A percentile compares a stretch with the other conserved stretches of the same genome.
Conservation (phyloP, 2,888 invertebrate species). For the Anthrax anthrax region DNA sequence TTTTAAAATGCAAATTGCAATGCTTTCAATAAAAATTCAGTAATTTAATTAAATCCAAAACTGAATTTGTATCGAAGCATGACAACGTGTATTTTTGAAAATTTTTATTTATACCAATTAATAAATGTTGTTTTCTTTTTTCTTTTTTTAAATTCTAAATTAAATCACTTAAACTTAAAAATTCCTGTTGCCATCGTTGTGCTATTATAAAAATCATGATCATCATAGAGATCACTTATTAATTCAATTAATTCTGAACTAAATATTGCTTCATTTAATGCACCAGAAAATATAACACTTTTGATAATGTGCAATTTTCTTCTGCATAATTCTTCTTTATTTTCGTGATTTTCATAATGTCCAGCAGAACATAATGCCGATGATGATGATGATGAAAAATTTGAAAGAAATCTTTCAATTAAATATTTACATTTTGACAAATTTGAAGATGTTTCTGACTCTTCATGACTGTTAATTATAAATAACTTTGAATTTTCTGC, state of each 20-base stretch:
- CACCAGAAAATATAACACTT: constrained; percentile 20
- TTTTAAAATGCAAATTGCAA: no score
- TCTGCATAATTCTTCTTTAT: constrained; percentile 1
- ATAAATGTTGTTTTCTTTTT: no score
- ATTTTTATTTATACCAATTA: no score
- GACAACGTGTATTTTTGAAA: no score
- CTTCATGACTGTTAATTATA: not conserved
- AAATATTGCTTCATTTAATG: constrained; percentile 27
- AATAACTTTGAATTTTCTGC: not conserved
- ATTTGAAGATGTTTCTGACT: not conserved
- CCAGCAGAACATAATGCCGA: not conserved
- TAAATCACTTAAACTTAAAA: no score
- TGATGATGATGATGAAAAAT: no score
- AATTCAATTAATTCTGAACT: constrained; percentile 23
- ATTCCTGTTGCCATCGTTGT: not conserved
- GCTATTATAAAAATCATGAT: constrained; percentile 6
- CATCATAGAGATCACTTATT: constrained; percentile 19
- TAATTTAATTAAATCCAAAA: no score
- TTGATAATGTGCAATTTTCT: constrained; percentile 12
- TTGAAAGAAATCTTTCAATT: no score
- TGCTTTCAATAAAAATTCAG: no score
- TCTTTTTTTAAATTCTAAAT: no score
- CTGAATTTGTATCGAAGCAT: no score
- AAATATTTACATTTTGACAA: no score
- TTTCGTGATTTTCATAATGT: constrained; percentile 1